A percentile compares a stretch with the other conserved stretches of the same genome.
Conservation (phyloP, 2,888 invertebrate genomes). For the Rhaphigaster nebulosa region DNA sequence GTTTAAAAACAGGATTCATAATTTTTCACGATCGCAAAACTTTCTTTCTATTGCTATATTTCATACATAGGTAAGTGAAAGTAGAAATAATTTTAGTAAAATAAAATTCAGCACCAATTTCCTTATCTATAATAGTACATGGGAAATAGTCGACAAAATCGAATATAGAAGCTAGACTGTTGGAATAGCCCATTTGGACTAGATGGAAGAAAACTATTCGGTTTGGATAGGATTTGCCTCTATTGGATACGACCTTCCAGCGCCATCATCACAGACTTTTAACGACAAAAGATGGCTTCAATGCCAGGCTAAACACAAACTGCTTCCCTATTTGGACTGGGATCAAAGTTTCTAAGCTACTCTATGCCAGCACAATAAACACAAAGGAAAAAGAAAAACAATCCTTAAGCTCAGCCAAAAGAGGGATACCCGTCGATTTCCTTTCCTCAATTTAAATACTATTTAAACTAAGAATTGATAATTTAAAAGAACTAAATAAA, state of each 20-base stretch:
- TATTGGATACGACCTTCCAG: neutral
- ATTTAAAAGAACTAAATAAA: no score
- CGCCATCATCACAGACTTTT: neutral
- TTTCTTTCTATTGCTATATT: no score
- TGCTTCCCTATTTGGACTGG: neutral
- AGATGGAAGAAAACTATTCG: neutral
- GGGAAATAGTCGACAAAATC: neutral
- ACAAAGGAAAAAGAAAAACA: no score
- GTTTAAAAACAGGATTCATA: no score
- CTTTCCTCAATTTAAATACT: no score
- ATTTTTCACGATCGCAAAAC: no score
- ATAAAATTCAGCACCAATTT: no score
- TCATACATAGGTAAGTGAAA: no score
- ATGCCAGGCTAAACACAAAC: neutral
- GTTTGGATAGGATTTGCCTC: neutral
- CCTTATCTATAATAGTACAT: neutral
- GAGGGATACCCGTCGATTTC: no score
- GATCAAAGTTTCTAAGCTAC: neutral
- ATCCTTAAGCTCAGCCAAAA: no score
- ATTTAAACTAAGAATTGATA: no score
- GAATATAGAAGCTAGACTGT: neutral
- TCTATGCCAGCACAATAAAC: neutral
- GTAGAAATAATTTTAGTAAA: no score
- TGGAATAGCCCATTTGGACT: neutral
- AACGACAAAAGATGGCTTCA: neutral